These are phyloP conservation scores for Meteorus sp. DNA, from an alignment of 1,140 invertebrate genomes.

Conservation along the genomic window DNA sequence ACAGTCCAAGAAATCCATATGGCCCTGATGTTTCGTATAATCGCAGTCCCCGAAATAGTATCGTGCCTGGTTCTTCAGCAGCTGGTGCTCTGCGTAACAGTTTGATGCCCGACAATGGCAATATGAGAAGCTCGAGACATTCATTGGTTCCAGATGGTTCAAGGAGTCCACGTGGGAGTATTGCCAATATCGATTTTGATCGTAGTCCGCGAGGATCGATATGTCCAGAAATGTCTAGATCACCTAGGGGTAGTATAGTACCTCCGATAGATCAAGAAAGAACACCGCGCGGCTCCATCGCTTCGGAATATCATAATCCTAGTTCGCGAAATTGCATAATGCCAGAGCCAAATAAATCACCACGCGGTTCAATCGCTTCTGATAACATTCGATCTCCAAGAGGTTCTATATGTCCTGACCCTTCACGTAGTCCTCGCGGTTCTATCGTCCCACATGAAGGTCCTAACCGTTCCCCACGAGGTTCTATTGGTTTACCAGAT, in stretches of 20 bases:
- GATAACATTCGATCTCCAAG: conserved; percentile 63
- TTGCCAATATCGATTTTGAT: conserved; percentile 57
- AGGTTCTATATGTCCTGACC: conserved; percentile 59
- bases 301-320: conserved; percentile 35
- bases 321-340: conserved; percentile 66
- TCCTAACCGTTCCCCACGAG: conserved; percentile 60
- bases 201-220: conserved; percentile 68
- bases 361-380: conserved; percentile 64
- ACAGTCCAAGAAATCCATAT: conserved; percentile 67
- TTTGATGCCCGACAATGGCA: conserved; percentile 47
- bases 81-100: conserved; percentile 30
- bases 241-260: conserved; percentile 62
- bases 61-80: conserved; percentile 52
- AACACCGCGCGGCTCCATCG: conserved; percentile 39
- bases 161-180: conserved; percentile 57
- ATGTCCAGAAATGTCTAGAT: conserved; percentile 58
- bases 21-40: conserved; percentile 59
- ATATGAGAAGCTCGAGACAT: conserved; percentile 61
- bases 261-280: conserved; percentile 45
- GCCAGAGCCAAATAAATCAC: conserved; percentile 55
- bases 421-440: conserved; percentile 63
- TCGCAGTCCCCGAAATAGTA: conserved; percentile 67
- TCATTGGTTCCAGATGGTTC: conserved; percentile 63
- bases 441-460: conserved; percentile 58
- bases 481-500: conserved; percentile 57